Percentiles rank a stretch among this genome's conserved stretches.
Evolutionary conservation across 1,140 invertebrate species (phyloP).

Genomic region (Vollenhovia emeryi): DNA sequence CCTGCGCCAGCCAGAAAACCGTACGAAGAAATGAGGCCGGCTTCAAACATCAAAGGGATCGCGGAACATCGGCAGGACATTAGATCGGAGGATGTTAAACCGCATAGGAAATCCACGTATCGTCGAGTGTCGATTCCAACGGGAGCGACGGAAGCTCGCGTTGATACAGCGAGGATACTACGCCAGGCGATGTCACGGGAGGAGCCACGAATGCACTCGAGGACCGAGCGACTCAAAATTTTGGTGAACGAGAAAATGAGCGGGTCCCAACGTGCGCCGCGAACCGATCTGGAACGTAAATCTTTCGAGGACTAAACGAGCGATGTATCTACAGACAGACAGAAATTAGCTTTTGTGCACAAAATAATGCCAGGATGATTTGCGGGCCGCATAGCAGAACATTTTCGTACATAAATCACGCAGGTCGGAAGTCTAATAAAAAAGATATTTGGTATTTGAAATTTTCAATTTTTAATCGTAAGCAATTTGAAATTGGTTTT

Average conservation of each 20-base stretch:
- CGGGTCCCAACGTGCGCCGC: not conserved
- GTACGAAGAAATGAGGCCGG: slow-evolving; percentile 1
- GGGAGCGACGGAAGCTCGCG: not conserved
- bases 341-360: too few species aligned
- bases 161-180: not conserved
- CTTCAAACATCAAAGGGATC: not conserved
- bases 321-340: not conserved
- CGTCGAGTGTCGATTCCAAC: not conserved
- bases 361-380: too few species aligned
- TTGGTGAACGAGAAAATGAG: not conserved
- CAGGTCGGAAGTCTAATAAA: too few species aligned
- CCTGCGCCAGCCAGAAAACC: not conserved
- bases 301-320: not conserved
- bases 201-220: not conserved
- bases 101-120: not conserved
- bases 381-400: too few species aligned
- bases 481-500: too few species aligned
- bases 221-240: not conserved
- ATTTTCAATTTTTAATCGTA: too few species aligned
- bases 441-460: too few species aligned
- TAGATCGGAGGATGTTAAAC: not conserved
- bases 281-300: not conserved
- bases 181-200: not conserved
- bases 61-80: not conserved
- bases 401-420: too few species aligned